phyloP scores from a whole-genome alignment of 2,888 invertebrate species.

The Andrena marginata region DNA sequence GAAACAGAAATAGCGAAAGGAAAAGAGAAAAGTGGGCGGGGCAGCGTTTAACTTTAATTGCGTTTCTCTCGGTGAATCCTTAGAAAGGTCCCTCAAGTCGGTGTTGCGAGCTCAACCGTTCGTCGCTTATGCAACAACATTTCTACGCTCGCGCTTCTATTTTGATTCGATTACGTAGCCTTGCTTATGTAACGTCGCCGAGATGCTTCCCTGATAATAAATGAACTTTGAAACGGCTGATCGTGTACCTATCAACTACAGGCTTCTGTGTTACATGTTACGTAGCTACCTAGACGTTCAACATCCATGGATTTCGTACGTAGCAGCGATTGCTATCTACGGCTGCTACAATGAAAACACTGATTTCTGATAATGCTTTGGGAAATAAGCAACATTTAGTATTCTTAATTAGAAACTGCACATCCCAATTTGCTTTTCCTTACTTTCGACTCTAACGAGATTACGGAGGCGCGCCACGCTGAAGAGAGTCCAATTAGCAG shows the following conservation, averaged over 20 bases:
- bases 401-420: background rate
- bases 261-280: background rate
- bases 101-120: slow-evolving; percentile 70
- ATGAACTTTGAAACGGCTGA: slow-evolving; percentile 16
- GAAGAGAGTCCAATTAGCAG: slow-evolving; percentile 4
- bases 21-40: slow-evolving; percentile 50
- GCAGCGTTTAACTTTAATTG: slow-evolving; percentile 83
- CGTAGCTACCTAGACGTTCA: background rate
- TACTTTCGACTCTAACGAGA: background rate
- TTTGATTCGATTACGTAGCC: slow-evolving; percentile 46
- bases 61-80: slow-evolving; percentile 79
- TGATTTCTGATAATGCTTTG: no score
- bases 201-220: slow-evolving; percentile 5
- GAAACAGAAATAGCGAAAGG: slow-evolving; percentile 58
- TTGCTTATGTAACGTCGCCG: slow-evolving; percentile 40
- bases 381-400: background rate
- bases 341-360: no score
- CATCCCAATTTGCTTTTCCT: background rate
- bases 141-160: slow-evolving; percentile 65
- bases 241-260: background rate
- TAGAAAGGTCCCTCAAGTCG: slow-evolving; percentile 74
- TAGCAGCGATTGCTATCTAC: no score
- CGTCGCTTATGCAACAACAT: slow-evolving; percentile 78
- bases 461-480: background rate
- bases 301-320: no score